Base-by-base conservation (phyloP, 2,888 invertebrate species). In the Drosophila maculinotata region DNA sequence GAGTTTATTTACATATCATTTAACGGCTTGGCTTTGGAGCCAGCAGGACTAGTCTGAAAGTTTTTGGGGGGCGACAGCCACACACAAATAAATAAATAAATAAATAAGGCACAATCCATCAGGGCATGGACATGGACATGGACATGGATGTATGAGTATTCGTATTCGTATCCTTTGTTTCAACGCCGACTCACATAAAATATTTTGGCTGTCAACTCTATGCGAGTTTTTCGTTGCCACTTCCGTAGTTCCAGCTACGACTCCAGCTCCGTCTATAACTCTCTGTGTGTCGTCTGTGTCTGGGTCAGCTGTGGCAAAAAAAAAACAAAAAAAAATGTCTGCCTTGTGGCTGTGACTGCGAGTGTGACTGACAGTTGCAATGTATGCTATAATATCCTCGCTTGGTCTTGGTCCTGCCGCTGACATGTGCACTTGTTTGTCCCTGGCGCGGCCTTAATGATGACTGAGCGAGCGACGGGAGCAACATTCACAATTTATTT, bases 1-100 rank as follows among this genome's bases (percentile, higher is more conserved):
- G 67, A 63, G 62, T 87, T 81, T 89, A 90, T 90, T 91, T 91
- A 90, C 90, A 90, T 90, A 88, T 90, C 90, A 91, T 90, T 91
- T 86, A 90, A 89, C 90, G 76, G 79, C 59, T 78, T 41, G 47
- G 10, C 6, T 49, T 35, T n/a, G n/a, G n/a, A n/a, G n/a, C n/a
- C n/a, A n/a, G n/a, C n/a, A 7, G 14, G 10, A 33, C 39, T 44
- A 39, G 56, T 39, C 38, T 38, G 31, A 49, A 31, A 48, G 54
- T 31, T 17, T 35, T 35, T 58, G 47, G 26, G 41, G 51, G 28
- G 36, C 28, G 41, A 49, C 56, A 47, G 41, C 9, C 53, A 35
- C 44, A 63, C 53, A 75, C 45, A 36, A 41, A 63, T 47, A 76
- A 74, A 72, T 75, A 82, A 73, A 79, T 78, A 85, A 83, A 84